Conservation (phyloP, 2,888 invertebrate genomes). For the Nomada fabriciana region DNA sequence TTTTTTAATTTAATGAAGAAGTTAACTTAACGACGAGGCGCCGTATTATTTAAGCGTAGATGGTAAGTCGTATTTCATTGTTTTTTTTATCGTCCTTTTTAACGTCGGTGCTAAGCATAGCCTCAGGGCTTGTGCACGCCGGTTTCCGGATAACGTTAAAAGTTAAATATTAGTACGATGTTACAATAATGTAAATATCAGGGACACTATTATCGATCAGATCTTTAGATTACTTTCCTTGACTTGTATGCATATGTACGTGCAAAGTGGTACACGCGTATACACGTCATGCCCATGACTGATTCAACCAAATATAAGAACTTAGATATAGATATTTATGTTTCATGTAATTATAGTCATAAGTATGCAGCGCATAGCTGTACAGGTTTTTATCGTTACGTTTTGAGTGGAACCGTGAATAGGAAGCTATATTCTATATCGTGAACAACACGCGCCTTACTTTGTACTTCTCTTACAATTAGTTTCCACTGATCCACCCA, state of each 20-base stretch:
- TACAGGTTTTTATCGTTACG: conserved; percentile 7
- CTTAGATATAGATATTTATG: conserved; percentile 69
- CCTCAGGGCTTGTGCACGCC: neutral
- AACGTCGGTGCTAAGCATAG: neutral
- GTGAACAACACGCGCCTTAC: neutral
- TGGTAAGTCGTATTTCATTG: conserved; percentile 47
- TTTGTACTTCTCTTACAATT: neutral
- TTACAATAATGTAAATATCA: conserved; percentile 59
- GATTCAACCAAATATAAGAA: conserved; percentile 80
- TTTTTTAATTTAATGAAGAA: conserved; percentile 40
- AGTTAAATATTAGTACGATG: conserved; percentile 37
- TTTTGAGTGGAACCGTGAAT: conserved; percentile 9
- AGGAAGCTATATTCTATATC: conserved; percentile 4
- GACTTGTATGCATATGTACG: conserved; percentile 32
- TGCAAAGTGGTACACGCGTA: conserved; percentile 8
- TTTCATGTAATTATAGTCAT: conserved; percentile 37
- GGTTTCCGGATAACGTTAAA: conserved; percentile 12
- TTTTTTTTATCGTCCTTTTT: conserved; percentile 22
- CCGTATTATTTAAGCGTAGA: conserved; percentile 63
- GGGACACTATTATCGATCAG: conserved; percentile 37
- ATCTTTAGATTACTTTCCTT: conserved; percentile 28
- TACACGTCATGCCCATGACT: conserved; percentile 71
- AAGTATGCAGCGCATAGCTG: conserved; percentile 2
- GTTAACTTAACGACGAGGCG: conserved; percentile 58
- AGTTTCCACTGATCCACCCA: neutral